Percentiles rank a stretch among this genome's conserved stretches.
phyloP scores from a whole-genome alignment of 2,113 vertebrate species.

The Campylomormyrus numenius region DNA sequence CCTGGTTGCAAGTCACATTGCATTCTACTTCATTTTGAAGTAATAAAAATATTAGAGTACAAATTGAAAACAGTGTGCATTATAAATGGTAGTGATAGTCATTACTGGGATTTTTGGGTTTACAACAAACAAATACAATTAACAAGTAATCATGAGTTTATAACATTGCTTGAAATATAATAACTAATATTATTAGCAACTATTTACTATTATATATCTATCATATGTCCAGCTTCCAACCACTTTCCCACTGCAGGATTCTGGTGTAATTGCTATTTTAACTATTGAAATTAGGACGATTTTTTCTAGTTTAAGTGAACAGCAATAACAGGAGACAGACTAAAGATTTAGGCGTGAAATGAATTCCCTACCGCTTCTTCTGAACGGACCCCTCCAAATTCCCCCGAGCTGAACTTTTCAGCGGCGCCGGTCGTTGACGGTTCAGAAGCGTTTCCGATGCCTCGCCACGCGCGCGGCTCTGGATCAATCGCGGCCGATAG shows the following conservation, averaged over 20 bases:
- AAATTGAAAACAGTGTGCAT: background rate
- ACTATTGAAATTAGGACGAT: background rate
- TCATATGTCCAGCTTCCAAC: background rate
- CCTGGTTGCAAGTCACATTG: background rate
- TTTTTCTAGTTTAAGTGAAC: background rate
- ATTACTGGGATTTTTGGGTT: background rate
- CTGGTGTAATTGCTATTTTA: background rate
- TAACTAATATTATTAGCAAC: background rate
- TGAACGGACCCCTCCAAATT: background rate
- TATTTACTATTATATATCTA: background rate
- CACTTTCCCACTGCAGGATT: background rate
- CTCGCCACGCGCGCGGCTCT: slow-evolving; percentile 39
- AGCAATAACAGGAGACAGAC: background rate
- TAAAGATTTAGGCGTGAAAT: background rate
- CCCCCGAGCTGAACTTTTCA: slow-evolving; percentile 4
- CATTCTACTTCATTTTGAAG: background rate
- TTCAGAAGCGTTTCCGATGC: slow-evolving; percentile 56
- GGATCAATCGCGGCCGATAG: slow-evolving; percentile 60
- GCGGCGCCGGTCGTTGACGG: background rate
- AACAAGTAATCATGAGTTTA: background rate
- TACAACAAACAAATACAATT: background rate
- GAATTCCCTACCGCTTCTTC: background rate
- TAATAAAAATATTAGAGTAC: background rate
- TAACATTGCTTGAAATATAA: background rate
- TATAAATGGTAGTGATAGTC: background rate